These are phyloP conservation scores for Indicator indicator DNA, from an alignment of 2,113 vertebrate species.

Conservation along the genomic window DNA sequence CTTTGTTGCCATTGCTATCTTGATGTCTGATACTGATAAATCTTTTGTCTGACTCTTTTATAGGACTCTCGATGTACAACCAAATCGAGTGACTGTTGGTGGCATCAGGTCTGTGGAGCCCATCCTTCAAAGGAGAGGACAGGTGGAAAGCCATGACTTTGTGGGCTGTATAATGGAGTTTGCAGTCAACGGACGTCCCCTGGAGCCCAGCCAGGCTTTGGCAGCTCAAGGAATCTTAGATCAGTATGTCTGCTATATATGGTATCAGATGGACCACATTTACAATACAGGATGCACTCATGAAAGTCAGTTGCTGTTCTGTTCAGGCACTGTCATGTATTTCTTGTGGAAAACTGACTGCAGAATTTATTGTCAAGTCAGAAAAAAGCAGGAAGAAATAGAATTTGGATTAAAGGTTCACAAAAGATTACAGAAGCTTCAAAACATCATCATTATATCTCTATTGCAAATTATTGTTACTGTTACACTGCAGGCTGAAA, in stretches of 20 bases:
- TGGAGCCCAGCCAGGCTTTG: constrained; percentile 95
- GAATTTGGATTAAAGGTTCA: not conserved
- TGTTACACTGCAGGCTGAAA: not conserved
- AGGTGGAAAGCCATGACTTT: constrained; percentile 95
- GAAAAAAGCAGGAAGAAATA: not conserved
- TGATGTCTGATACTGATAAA: not conserved
- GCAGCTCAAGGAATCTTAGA: constrained; percentile 91
- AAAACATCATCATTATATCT: not conserved
- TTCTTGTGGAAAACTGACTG: not conserved
- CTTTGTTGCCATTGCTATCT: not conserved
- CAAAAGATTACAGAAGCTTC: not conserved
- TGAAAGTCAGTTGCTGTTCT: not conserved
- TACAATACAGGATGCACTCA: not conserved
- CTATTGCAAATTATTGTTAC: not conserved
- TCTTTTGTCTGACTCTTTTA: not conserved
- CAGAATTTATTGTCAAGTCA: not conserved
- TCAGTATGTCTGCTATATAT: constrained; percentile 79
- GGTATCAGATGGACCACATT: not conserved
- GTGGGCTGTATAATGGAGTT: constrained; percentile 98
- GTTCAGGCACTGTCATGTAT: not conserved
- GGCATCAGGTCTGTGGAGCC: constrained; percentile 89
- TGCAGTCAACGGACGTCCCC: constrained; percentile 94
- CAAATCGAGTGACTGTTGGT: constrained; percentile 92
- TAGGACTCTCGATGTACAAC: constrained; percentile 96
- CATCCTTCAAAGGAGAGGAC: constrained; percentile 90